phyloP scores from a whole-genome alignment of 2,113 vertebrate species.

The Anseranas semipalmata region DNA sequence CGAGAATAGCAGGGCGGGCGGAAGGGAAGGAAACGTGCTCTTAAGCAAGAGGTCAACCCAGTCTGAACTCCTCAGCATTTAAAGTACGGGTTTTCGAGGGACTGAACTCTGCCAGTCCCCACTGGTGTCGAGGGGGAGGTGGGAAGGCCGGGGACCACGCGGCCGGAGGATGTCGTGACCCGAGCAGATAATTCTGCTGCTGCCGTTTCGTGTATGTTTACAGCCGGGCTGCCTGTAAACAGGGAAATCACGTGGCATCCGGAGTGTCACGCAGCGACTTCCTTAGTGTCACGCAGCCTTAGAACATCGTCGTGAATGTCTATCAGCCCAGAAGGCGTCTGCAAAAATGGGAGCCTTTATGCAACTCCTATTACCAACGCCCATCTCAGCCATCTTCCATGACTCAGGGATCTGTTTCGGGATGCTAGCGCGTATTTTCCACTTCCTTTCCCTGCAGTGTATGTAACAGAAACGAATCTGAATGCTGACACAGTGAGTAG shows the following conservation, averaged over 20 bases:
- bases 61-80: not conserved
- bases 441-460: not conserved
- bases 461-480: not conserved
- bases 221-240: not conserved
- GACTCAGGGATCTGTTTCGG: slow-evolving; percentile 6
- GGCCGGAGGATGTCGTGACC: accelerated
- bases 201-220: not conserved
- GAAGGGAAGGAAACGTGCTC: not conserved
- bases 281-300: not conserved
- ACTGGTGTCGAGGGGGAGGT: not conserved
- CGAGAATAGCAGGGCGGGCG: not conserved
- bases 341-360: not conserved
- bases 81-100: accelerated
- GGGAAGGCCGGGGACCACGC: not conserved
- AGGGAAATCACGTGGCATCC: slow-evolving; percentile 1
- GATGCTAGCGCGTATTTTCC: not conserved
- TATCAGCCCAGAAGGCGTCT: not conserved
- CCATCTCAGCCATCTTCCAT: not conserved
- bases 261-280: not conserved
- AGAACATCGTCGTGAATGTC: not conserved
- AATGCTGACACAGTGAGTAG: slow-evolving; percentile 55
- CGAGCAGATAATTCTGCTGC: accelerated
- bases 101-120: not conserved
- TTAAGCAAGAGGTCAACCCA: not conserved
- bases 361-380: not conserved